phyloP scores from a whole-genome alignment of 2,797 vertebrate species.

The Platalea minor region DNA sequence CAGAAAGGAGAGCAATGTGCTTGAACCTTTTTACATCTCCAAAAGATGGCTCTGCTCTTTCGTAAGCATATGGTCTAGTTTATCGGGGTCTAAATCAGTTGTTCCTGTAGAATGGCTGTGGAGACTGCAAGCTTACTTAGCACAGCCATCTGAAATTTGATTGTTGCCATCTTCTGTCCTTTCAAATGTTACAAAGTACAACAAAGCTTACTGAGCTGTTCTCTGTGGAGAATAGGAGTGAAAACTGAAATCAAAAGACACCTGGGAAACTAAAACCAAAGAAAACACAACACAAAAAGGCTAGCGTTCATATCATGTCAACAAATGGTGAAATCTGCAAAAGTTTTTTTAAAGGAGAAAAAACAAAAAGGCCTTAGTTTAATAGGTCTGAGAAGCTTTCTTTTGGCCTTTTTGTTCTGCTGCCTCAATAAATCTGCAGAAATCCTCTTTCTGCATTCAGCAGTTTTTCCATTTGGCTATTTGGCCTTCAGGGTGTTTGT shows the following conservation, averaged over 20 bases:
- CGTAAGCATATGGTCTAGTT: not conserved
- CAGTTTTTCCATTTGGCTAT: not conserved
- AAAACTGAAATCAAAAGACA: not conserved
- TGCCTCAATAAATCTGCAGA: not conserved
- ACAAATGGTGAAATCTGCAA: not conserved
- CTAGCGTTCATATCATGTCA: accelerated
- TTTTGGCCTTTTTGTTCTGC: not conserved
- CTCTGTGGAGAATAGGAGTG: not conserved
- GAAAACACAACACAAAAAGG: not conserved
- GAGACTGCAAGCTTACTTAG: not conserved
- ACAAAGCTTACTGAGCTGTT: not conserved
- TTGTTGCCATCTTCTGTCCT: not conserved
- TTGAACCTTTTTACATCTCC: not conserved
- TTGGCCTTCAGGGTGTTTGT: not conserved
- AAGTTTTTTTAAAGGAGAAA: not conserved
- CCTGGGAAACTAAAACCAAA: not conserved
- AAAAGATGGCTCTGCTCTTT: not conserved
- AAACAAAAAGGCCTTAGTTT: not conserved
- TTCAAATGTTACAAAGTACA: not conserved
- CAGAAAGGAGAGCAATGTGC: not conserved
- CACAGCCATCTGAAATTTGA: not conserved
- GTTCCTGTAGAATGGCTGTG: not conserved
- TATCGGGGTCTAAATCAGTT: not conserved
- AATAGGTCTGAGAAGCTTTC: not conserved
- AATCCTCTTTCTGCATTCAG: not conserved